Evolutionary conservation across 2,797 vertebrate genomes (phyloP).

Genomic region (Sparus aurata): DNA sequence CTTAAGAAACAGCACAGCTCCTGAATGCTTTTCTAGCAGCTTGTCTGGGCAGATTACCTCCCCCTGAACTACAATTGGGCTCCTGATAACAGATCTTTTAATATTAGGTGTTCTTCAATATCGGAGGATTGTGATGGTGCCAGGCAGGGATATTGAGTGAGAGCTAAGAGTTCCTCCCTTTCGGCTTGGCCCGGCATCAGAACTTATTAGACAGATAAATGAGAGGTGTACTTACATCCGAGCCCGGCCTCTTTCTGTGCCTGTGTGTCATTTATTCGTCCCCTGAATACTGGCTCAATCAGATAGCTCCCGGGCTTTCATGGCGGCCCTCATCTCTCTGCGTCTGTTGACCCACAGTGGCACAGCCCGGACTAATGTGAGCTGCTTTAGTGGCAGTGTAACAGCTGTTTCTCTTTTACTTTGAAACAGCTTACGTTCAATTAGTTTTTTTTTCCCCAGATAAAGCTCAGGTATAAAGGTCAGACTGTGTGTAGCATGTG

Average conservation of each 20-base stretch:
- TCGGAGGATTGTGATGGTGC: slow-evolving; percentile 54
- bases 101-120: slow-evolving; percentile 67
- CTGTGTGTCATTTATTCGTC: slow-evolving; percentile 61
- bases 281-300: slow-evolving; percentile 66
- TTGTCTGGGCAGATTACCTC: slow-evolving; percentile 38
- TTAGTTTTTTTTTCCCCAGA: slow-evolving; percentile 18
- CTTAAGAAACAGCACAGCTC: slow-evolving; percentile 22
- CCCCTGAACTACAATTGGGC: slow-evolving; percentile 37
- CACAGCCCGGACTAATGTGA: slow-evolving; percentile 11
- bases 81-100: slow-evolving; percentile 78
- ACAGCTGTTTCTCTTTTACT: slow-evolving; percentile 24
- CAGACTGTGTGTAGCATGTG: slow-evolving; percentile 1
- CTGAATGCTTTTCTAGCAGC: slow-evolving; percentile 25
- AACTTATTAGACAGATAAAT: slow-evolving; percentile 79
- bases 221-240: slow-evolving; percentile 49
- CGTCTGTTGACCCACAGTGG: slow-evolving; percentile 57
- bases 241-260: slow-evolving; percentile 43
- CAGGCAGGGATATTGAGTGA: slow-evolving; percentile 67
- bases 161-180: slow-evolving; percentile 60
- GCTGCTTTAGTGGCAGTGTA: slow-evolving; percentile 15
- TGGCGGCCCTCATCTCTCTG: slow-evolving; percentile 44
- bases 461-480: slow-evolving; percentile 24
- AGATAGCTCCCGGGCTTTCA: slow-evolving; percentile 64
- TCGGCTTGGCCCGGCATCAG: slow-evolving; percentile 51
- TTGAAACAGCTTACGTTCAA: slow-evolving; percentile 37